Conservation (phyloP, 2,797 vertebrate genomes). For the Anguilla anguilla region DNA sequence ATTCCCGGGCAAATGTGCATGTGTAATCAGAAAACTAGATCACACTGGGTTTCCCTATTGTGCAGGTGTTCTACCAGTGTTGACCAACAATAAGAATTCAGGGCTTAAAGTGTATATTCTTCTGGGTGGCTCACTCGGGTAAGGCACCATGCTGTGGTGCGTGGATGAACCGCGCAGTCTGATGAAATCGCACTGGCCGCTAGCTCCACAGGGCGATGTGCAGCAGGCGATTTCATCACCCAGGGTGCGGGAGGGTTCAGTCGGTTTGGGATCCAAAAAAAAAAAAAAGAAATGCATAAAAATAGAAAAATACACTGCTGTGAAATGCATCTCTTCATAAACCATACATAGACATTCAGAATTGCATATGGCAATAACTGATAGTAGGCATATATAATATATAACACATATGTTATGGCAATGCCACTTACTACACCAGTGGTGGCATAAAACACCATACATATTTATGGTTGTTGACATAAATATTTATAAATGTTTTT, state of each 20-base stretch:
- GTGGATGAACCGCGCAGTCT: no score
- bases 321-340: no score
- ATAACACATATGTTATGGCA: neutral
- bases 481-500: neutral
- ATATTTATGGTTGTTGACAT: neutral
- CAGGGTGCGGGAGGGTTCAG: neutral
- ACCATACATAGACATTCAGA: no score
- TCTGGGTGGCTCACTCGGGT: no score
- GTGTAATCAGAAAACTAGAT: conserved; percentile 60
- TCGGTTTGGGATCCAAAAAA: neutral
- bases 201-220: no score
- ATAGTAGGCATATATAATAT: no score
- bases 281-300: no score
- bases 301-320: no score
- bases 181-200: no score
- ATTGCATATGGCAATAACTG: no score
- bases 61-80: conserved; percentile 30
- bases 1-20: conserved; percentile 44
- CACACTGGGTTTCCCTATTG: conserved; percentile 63
- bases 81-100: neutral
- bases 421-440: neutral
- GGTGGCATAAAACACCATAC: neutral
- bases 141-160: no score
- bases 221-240: neutral
- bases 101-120: neutral